Evolutionary conservation across 2,888 invertebrate species (phyloP).

Genomic region (Pristionchus fissidentatus): DNA sequence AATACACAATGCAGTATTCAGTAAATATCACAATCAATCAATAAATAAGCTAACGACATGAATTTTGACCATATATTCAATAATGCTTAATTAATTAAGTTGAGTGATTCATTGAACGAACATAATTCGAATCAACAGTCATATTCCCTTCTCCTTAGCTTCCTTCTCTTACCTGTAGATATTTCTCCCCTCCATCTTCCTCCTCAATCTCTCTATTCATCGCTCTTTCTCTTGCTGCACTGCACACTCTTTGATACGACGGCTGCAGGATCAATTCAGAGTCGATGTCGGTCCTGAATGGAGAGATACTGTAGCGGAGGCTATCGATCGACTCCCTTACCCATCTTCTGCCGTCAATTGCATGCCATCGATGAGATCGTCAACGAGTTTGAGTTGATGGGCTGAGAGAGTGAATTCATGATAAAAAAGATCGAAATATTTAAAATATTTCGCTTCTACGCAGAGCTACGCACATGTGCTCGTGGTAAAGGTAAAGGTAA

Average conservation of each 20-base stretch:
- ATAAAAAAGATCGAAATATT: not conserved
- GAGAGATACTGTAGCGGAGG: not conserved
- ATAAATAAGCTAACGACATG: too few species aligned
- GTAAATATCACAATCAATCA: not conserved
- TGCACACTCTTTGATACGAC: slow-evolving; percentile 44
- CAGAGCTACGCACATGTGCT: too few species aligned
- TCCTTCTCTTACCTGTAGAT: slow-evolving; percentile 31
- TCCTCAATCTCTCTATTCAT: not conserved
- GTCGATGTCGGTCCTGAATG: slow-evolving; percentile 28
- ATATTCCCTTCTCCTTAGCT: not conserved
- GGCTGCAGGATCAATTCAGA: slow-evolving; percentile 44
- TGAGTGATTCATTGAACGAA: too few species aligned
- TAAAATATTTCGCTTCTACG: not conserved
- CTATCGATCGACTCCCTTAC: not conserved
- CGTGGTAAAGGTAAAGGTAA: too few species aligned
- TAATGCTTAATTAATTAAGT: too few species aligned
- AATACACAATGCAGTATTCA: too few species aligned
- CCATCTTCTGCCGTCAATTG: slow-evolving; percentile 18
- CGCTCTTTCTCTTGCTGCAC: slow-evolving; percentile 40
- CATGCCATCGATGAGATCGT: slow-evolving; percentile 49
- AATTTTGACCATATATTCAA: too few species aligned
- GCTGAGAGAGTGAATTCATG: slow-evolving; percentile 10
- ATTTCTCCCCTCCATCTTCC: slow-evolving; percentile 33
- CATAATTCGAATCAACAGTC: too few species aligned
- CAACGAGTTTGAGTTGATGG: slow-evolving; percentile 43